Evolutionary conservation across 2,113 vertebrate species (phyloP).

Genomic region (Jacana jacana): DNA sequence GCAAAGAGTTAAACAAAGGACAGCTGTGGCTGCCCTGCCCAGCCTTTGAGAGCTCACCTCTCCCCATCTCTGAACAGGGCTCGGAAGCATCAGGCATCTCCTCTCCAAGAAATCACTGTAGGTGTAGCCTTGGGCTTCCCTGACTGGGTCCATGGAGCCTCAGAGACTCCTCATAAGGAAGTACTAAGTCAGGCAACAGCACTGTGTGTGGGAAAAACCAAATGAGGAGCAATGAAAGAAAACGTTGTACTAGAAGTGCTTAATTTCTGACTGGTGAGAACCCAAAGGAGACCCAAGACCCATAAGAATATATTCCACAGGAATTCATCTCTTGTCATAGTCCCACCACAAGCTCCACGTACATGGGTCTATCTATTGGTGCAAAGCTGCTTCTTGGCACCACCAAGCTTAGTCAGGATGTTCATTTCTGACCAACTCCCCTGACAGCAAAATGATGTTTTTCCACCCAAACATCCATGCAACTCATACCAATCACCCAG

Average conservation of each 20-base stretch:
- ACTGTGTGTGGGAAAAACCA: not conserved
- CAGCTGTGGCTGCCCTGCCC: not conserved
- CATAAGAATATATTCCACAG: not conserved
- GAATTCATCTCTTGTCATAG: not conserved
- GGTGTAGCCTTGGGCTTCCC: not conserved
- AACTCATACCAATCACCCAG: not conserved
- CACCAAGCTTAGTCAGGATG: not conserved
- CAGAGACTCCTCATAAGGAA: not conserved
- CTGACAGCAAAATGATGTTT: not conserved
- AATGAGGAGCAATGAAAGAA: not conserved
- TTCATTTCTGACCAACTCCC: not conserved
- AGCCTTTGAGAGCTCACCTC: conserved; percentile 32
- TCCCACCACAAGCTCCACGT: not conserved
- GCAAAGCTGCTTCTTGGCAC: not conserved
- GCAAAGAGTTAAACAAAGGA: conserved; percentile 41
- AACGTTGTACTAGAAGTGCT: not conserved
- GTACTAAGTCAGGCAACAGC: not conserved
- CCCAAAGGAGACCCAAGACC: no score
- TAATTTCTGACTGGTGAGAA: not conserved
- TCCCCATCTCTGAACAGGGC: not conserved
- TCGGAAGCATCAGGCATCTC: not conserved
- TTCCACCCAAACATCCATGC: not conserved
- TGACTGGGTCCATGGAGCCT: not conserved
- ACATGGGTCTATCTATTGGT: not conserved
- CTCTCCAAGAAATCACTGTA: not conserved